Evolutionary conservation across 2,113 vertebrate species (phyloP).

Genomic region (Corythaixoides concolor): DNA sequence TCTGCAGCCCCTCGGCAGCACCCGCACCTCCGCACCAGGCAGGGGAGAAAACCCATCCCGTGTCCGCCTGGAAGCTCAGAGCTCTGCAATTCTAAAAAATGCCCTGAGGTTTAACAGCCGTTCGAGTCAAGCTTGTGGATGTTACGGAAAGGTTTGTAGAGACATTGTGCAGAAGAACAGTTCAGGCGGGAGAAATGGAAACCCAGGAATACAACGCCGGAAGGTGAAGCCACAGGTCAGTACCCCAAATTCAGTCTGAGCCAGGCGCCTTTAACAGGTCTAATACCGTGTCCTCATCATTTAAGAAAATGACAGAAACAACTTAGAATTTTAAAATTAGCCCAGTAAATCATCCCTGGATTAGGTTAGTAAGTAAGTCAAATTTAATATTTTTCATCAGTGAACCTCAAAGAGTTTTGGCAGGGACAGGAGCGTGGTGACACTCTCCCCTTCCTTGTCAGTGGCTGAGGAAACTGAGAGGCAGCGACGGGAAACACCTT

Average conservation of each 20-base stretch:
- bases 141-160: not conserved
- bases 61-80: accelerated
- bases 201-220: not conserved
- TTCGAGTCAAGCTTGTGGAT: not conserved
- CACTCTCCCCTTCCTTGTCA: not conserved
- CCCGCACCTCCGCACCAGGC: accelerated
- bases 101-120: not conserved
- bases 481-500: not conserved
- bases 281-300: not conserved
- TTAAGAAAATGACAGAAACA: not conserved
- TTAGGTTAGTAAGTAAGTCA: not conserved
- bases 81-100: not conserved
- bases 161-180: not conserved
- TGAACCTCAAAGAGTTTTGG: not conserved
- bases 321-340: not conserved
- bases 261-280: not conserved
- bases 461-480: not conserved
- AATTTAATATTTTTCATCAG: not conserved
- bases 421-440: not conserved
- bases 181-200: not conserved
- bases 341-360: not conserved
- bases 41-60: accelerated
- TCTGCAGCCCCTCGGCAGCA: not conserved
- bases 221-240: not conserved
- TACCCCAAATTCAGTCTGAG: not conserved